Percentiles rank a stretch among this genome's conserved stretches.
Evolutionary conservation across 1,140 invertebrate species (phyloP).

Genomic region (Pogonus chalceus): DNA sequence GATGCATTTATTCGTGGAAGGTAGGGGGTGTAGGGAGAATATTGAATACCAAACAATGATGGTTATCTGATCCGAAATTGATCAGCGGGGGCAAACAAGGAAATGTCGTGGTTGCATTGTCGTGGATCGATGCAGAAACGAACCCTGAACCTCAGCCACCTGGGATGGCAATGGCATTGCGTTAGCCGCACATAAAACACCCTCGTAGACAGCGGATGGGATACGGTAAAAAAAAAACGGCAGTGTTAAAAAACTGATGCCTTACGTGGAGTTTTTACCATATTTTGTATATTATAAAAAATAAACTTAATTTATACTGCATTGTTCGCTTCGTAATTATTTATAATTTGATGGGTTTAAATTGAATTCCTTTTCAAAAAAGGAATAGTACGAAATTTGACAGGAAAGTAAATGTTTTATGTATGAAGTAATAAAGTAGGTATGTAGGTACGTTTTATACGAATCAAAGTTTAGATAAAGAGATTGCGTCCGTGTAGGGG

Average conservation of each 20-base stretch:
- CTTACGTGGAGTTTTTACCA: no score
- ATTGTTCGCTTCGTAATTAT: no score
- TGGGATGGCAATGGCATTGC: background rate
- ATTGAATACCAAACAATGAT: background rate
- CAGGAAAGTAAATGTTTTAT: no score
- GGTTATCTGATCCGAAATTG: constrained; percentile 6
- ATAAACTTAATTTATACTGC: no score
- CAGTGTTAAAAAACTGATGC: background rate
- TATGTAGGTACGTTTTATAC: no score
- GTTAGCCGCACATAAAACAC: constrained; percentile 1
- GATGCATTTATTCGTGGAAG: background rate
- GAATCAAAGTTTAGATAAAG: no score
- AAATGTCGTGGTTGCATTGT: constrained; percentile 2
- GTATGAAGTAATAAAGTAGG: no score
- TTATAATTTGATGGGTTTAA: no score
- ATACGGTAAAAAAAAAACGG: background rate
- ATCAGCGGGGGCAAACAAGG: constrained; percentile 4
- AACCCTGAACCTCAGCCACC: background rate
- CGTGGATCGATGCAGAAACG: constrained; percentile 4
- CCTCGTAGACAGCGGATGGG: constrained; percentile 2
- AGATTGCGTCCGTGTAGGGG: background rate
- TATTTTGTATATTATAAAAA: no score
- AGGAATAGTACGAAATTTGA: no score
- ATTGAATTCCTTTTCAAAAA: no score
- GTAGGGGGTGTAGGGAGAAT: background rate